Evolutionary conservation across 2,888 invertebrate genomes (phyloP), one percentile per base, ranked within the genome.

Genomic region (Scaptomyza cyrtandrae): DNA sequence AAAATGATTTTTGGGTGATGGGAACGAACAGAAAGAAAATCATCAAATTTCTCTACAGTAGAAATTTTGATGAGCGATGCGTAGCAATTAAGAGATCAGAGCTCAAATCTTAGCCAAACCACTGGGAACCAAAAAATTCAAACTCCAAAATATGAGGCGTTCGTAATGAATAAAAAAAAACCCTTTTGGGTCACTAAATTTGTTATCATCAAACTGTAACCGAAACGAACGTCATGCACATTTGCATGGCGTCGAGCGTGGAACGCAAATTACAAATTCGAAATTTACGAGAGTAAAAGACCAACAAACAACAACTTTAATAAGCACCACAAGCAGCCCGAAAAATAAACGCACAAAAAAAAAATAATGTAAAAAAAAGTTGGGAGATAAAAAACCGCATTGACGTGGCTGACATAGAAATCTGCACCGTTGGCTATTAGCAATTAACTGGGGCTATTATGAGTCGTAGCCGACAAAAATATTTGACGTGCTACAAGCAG

Each of bases 401-500:
- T 82, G 86, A 83, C 84, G 78, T 86, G 70, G 46, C 83, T 88
- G 86, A 88, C 86, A 86, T 75, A 88, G 88, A 86, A 86, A 86
- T 88, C 86, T 86, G 86, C 86, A 86, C 88, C 85, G 85, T 86
- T 84, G 86, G 86, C 86, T 84, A 88, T 86, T 86, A 86, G 86
- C 86, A 86, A 88, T 86, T 86, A 86, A 86, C 88, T 86, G 88
- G 86, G 86, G 79, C 88, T 86, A 86, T 86, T 86, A 86, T 88
- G 72, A 88, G 75, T 75, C 61, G 53, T 53, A 76, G 58, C 67
- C 63, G 72, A 75, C 74, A 74, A 55, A 71, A 64, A 76, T 75
- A 84, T 78, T 88, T 85, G 85, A 85, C 86, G 76, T 88, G 88
- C 86, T 80, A 85, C 75, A 88, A 88, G 78, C 86, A 86, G 85